phyloP scores from a whole-genome alignment of 2,797 vertebrate genomes.

The Orestias chungarensis region DNA sequence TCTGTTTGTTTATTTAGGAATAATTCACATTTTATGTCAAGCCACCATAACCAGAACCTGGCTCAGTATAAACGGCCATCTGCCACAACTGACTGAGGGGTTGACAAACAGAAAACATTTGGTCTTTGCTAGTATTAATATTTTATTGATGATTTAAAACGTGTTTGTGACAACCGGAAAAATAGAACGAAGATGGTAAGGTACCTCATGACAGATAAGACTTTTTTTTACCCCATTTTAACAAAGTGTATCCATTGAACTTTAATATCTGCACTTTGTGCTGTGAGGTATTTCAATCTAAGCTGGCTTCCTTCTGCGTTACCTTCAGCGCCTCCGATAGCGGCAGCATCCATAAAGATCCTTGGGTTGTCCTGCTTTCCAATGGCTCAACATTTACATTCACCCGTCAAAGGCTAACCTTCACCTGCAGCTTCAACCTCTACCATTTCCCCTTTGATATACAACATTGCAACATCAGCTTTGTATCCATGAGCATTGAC shows the following conservation, averaged over 20 bases:
- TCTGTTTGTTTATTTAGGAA: too few relatives aligned
- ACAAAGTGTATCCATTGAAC: neutral
- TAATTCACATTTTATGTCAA: too few relatives aligned
- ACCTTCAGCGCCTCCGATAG: conserved; percentile 16
- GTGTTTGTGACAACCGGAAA: neutral
- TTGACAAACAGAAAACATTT: too few relatives aligned
- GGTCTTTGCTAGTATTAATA: neutral
- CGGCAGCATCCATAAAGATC: accelerated
- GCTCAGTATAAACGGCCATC: too few relatives aligned
- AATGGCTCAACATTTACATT: neutral
- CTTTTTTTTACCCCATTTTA: too few relatives aligned
- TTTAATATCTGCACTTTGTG: neutral
- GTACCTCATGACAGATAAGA: too few relatives aligned
- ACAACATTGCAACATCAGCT: conserved; percentile 15
- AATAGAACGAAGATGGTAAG: neutral
- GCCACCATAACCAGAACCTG: too few relatives aligned
- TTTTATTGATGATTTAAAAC: neutral
- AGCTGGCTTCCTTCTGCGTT: neutral
- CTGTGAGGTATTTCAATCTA: neutral
- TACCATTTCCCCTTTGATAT: conserved; percentile 4
- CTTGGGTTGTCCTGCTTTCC: neutral
- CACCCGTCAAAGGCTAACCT: conserved; percentile 10
- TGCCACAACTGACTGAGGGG: too few relatives aligned
- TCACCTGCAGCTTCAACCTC: neutral
- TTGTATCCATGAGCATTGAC: neutral